Evolutionary conservation across 2,888 invertebrate species (phyloP).

Genomic region (Mesorhabditis sp.): DNA sequence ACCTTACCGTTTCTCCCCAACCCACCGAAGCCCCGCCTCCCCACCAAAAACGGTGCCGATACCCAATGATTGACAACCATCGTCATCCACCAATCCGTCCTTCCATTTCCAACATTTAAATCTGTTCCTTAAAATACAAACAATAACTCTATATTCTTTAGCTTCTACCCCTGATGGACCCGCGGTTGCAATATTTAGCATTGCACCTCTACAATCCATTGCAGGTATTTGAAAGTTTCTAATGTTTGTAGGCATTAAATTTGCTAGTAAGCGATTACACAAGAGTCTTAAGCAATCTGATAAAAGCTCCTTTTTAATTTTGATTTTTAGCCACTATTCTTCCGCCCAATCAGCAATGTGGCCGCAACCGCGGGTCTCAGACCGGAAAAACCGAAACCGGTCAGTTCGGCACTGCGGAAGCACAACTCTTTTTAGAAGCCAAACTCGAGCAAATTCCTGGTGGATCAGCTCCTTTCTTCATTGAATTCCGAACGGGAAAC

Average conservation of each 20-base stretch:
- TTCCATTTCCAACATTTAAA: neutral
- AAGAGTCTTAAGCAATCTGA: too few species aligned
- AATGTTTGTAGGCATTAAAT: too few species aligned
- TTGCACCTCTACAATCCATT: neutral
- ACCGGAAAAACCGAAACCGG: neutral
- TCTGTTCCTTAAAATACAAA: too few species aligned
- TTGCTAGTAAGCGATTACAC: too few species aligned
- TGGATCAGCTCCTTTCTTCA: neutral
- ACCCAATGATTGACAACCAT: neutral
- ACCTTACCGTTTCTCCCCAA: too few species aligned
- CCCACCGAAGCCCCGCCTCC: neutral
- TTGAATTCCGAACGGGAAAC: constrained; percentile 4
- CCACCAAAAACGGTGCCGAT: neutral
- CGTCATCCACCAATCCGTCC: neutral
- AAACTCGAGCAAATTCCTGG: neutral
- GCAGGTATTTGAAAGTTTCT: neutral
- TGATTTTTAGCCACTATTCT: neutral
- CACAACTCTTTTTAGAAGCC: neutral
- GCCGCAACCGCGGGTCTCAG: neutral
- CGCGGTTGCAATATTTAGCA: constrained; percentile 5
- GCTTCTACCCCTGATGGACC: neutral
- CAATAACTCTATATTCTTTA: too few species aligned
- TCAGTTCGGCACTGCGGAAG: neutral
- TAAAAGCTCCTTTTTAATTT: neutral
- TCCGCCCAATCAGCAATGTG: neutral